phyloP scores from a whole-genome alignment of 2,113 vertebrate species.

The Sapayoa aenigma region DNA sequence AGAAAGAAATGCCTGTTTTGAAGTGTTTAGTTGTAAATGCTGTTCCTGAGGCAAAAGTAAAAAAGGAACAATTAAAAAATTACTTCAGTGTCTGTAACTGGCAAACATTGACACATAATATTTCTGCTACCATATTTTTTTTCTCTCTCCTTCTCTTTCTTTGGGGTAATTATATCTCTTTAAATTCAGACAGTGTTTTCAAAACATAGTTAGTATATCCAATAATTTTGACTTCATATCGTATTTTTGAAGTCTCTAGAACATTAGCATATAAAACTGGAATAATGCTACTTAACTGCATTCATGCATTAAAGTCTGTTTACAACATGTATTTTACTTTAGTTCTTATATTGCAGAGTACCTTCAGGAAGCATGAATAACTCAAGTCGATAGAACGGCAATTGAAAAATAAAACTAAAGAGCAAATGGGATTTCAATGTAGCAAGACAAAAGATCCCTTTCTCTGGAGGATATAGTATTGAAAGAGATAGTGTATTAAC shows the following conservation, averaged over 20 bases:
- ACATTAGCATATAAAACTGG: not conserved
- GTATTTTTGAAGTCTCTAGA: constrained; percentile 18
- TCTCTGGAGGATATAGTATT: not conserved
- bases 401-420: constrained; percentile 23
- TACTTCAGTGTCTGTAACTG: constrained; percentile 21
- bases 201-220: constrained; percentile 16
- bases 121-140: not conserved
- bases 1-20: not conserved
- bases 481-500: not conserved
- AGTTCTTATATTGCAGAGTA: not conserved
- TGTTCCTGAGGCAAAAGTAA: not conserved
- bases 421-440: not conserved
- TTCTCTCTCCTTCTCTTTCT: not conserved
- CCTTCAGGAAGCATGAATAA: constrained; percentile 7
- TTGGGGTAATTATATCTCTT: not conserved
- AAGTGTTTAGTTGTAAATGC: not conserved
- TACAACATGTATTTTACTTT: constrained; percentile 16
- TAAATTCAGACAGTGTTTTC: constrained; percentile 44
- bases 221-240: constrained; percentile 24
- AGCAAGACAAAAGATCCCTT: not conserved
- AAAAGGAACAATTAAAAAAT: constrained; percentile 16
- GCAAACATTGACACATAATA: not conserved
- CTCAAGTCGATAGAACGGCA: not conserved
- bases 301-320: constrained; percentile 18
- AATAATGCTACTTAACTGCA: not conserved